phyloP scores from a whole-genome alignment of 2,797 vertebrate genomes.

The Pantherophis vulpinus region DNA sequence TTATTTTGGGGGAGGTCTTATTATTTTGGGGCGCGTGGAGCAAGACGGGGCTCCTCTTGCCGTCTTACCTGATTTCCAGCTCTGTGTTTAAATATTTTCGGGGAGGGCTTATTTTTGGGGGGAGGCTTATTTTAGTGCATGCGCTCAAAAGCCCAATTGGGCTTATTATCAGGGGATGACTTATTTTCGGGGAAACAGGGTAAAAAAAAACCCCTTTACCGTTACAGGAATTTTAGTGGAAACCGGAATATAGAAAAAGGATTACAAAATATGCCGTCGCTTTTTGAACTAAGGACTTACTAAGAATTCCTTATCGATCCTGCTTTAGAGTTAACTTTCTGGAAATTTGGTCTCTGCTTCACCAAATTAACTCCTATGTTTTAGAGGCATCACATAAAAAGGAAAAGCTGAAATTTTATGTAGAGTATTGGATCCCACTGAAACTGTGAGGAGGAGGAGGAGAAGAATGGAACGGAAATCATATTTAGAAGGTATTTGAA shows the following conservation, averaged over 20 bases:
- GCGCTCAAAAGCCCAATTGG: too few species aligned
- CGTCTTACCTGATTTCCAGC: too few species aligned
- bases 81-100: too few species aligned
- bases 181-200: too few species aligned
- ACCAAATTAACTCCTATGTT: background rate
- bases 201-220: too few species aligned
- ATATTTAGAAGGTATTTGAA: conserved; percentile 11
- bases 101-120: too few species aligned
- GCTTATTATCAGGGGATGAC: too few species aligned
- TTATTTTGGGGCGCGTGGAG: too few species aligned
- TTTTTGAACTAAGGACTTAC: background rate
- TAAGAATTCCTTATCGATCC: background rate
- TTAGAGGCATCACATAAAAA: background rate
- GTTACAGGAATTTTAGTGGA: background rate
- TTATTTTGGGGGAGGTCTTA: too few species aligned
- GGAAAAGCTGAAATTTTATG: background rate
- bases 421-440: background rate
- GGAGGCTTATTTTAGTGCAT: too few species aligned
- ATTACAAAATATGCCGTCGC: background rate
- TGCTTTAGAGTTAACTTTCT: background rate
- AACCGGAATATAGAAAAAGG: background rate
- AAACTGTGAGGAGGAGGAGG: background rate
- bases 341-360: background rate
- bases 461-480: background rate
- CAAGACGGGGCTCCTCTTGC: too few species aligned